Evolutionary conservation across 2,888 invertebrate genomes (phyloP).

Genomic region (Oegoconia quadripuncta): DNA sequence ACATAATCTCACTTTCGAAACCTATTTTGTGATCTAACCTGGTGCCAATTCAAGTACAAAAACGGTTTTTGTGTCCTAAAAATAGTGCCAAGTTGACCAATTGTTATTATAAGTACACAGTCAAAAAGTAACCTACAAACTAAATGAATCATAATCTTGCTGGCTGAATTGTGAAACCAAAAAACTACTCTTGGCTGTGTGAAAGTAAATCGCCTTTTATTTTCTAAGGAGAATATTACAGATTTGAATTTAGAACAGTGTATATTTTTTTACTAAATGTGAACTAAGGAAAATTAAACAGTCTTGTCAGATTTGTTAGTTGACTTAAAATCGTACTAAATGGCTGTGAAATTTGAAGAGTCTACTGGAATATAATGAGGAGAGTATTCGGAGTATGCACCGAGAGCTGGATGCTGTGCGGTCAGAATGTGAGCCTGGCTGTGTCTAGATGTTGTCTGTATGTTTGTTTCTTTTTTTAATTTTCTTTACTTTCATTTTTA

Average conservation of each 20-base stretch:
- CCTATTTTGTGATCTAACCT: constrained; percentile 22
- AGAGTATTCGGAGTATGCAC: constrained; percentile 77
- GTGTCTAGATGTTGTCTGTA: constrained; percentile 75
- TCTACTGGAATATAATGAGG: constrained; percentile 50
- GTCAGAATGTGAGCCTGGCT: constrained; percentile 74
- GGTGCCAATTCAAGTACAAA: constrained; percentile 43
- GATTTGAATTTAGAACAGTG: too few species aligned
- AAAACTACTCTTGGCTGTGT: background rate
- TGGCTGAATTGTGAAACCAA: background rate
- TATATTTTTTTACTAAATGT: too few species aligned
- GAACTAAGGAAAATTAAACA: too few species aligned
- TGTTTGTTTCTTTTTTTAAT: constrained; percentile 49
- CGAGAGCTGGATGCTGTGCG: constrained; percentile 73
- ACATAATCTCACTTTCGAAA: constrained; percentile 42
- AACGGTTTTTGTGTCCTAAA: constrained; percentile 34
- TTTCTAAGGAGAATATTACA: too few species aligned
- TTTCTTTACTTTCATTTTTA: constrained; percentile 36
- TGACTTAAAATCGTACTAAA: background rate
- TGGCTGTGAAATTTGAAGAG: background rate
- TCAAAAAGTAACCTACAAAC: constrained; percentile 5
- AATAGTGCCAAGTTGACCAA: constrained; percentile 41
- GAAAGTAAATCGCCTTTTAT: too few species aligned
- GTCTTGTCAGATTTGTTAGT: background rate
- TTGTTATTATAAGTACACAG: background rate
- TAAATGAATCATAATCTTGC: background rate